Evolutionary conservation across 2,888 invertebrate species (phyloP).

Genomic region (Stenolophus ochropezus): DNA sequence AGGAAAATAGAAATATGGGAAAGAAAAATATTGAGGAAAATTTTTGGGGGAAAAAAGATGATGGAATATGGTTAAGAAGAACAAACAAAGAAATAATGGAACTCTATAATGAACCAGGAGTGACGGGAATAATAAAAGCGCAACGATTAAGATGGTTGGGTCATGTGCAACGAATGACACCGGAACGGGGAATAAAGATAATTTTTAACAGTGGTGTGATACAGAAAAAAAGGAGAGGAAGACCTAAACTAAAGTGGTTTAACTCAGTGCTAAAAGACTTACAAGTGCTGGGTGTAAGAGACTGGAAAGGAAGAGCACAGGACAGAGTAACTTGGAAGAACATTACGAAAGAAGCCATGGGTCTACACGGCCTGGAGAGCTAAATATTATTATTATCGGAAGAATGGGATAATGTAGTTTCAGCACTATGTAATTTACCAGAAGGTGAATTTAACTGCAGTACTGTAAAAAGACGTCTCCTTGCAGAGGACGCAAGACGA

Average conservation of each 20-base stretch:
- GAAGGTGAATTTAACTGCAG: too few relatives aligned
- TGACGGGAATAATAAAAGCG: not conserved
- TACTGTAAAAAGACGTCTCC: too few relatives aligned
- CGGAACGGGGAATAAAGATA: not conserved
- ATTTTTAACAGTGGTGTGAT: not conserved
- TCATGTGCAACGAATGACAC: not conserved
- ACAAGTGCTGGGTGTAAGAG: not conserved
- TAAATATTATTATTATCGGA: not conserved
- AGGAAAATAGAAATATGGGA: conserved; percentile 12
- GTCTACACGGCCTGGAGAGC: not conserved
- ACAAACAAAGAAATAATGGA: not conserved
- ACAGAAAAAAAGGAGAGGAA: not conserved
- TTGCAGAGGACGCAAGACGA: too few relatives aligned
- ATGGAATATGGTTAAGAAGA: not conserved
- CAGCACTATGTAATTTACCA: too few relatives aligned
- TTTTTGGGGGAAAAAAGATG: not conserved
- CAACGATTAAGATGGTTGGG: conserved; percentile 4
- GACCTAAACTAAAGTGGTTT: not conserved
- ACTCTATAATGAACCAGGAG: conserved; percentile 5
- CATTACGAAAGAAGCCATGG: not conserved
- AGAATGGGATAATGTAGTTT: too few relatives aligned
- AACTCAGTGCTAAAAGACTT: not conserved
- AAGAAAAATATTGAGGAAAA: not conserved
- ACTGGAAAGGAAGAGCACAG: not conserved
- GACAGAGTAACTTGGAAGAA: not conserved